Percentiles rank a stretch among this genome's conserved stretches.
Evolutionary conservation across 2,797 vertebrate genomes (phyloP).

Genomic region (Luscinia luscinia): DNA sequence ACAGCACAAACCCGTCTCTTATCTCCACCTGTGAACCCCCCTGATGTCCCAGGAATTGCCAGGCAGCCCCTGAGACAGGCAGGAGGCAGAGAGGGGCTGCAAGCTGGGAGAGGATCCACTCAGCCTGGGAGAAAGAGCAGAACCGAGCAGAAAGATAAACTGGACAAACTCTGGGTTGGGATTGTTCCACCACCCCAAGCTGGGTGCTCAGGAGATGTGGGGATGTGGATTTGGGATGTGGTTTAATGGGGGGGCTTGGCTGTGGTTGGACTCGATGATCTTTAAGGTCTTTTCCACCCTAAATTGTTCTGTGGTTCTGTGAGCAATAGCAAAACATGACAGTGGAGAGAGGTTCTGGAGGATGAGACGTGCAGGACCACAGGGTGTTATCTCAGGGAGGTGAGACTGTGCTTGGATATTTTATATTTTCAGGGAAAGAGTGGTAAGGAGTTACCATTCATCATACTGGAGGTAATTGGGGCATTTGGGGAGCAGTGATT

Average conservation of each 20-base stretch:
- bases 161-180: neutral
- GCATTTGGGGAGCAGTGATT: neutral
- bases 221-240: neutral
- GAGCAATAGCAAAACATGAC: neutral
- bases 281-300: neutral
- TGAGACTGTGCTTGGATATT: neutral
- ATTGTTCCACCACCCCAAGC: neutral
- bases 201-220: neutral
- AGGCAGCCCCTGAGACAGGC: no score
- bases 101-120: neutral
- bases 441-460: neutral
- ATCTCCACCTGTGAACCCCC: neutral
- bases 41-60: neutral
- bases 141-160: neutral
- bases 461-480: neutral
- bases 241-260: neutral
- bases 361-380: neutral
- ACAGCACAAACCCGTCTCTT: neutral
- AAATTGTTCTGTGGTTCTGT: neutral
- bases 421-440: neutral
- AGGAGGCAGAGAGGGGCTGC: neutral
- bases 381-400: neutral
- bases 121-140: neutral
- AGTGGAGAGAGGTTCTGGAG: neutral
- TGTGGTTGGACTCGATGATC: accelerated